Conservation (phyloP, 2,888 invertebrate genomes). For the Dichetophora obliterata region DNA sequence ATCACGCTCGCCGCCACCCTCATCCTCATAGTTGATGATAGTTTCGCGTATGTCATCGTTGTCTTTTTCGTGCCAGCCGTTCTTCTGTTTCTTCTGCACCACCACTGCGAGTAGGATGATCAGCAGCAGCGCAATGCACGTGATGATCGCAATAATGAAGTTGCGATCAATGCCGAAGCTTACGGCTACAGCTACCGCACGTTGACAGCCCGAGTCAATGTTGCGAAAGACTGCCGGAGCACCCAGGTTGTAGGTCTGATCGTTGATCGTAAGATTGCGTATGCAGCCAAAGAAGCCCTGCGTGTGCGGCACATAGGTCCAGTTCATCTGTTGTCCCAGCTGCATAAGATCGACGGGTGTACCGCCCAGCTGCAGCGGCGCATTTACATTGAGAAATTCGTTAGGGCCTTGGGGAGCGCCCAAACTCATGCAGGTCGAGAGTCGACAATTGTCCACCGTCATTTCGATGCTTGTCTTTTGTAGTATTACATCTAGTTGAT, state of each 20-base stretch:
- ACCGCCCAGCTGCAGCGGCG: conserved; percentile 89
- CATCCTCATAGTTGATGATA: conserved; percentile 97
- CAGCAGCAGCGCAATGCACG: conserved; percentile 83
- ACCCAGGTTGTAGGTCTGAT: conserved; percentile 90
- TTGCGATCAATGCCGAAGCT: conserved; percentile 88
- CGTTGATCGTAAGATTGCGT: conserved; percentile 89
- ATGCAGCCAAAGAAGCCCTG: conserved; percentile 90
- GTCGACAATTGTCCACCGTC: conserved; percentile 82
- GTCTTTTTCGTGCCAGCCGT: conserved; percentile 89
- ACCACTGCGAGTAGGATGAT: conserved; percentile 90
- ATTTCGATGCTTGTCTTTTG: conserved; percentile 78
- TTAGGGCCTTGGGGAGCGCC: conserved; percentile 79
- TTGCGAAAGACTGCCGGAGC: conserved; percentile 80
- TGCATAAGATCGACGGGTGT: conserved; percentile 76
- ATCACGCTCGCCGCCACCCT: conserved; percentile 98
- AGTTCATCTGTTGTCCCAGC: conserved; percentile 76
- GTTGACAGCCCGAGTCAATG: conserved; percentile 81
- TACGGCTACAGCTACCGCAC: conserved; percentile 80
- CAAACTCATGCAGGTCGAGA: conserved; percentile 79
- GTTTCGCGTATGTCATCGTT: conserved; percentile 97
- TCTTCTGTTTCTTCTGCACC: conserved; percentile 88
- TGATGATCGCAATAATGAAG: conserved; percentile 89
- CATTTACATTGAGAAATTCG: conserved; percentile 84
- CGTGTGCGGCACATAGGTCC: conserved; percentile 79
- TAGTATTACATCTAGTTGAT: conserved; percentile 85